Evolutionary conservation across 2,888 invertebrate species (phyloP).

Genomic region (Agonopterix subpropinquella): DNA sequence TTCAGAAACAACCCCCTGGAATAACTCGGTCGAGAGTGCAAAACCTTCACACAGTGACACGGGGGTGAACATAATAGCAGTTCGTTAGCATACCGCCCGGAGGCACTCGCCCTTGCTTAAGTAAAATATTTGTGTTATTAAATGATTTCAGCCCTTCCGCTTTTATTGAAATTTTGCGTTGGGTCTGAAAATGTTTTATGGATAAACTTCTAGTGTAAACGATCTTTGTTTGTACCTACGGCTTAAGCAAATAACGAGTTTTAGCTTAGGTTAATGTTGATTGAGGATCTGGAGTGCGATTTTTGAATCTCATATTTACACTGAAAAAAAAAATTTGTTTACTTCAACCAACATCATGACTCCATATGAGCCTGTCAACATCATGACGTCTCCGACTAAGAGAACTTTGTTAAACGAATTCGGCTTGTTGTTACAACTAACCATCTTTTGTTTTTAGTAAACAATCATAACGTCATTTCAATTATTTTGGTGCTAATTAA

Average conservation of each 20-base stretch:
- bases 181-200: background rate
- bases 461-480: too few relatives aligned
- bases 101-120: constrained; percentile 42
- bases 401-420: too few relatives aligned
- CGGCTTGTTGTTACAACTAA: too few relatives aligned
- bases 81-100: constrained; percentile 63
- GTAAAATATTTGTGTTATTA: constrained; percentile 62
- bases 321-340: too few relatives aligned
- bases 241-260: background rate
- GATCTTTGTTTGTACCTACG: background rate
- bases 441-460: too few relatives aligned
- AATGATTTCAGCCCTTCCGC: constrained; percentile 41
- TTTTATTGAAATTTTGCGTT: constrained; percentile 12
- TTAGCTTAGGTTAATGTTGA: background rate
- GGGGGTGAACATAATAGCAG: constrained; percentile 64
- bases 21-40: constrained; percentile 70
- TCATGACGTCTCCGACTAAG: too few relatives aligned
- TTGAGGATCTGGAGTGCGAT: background rate
- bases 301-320: too few relatives aligned
- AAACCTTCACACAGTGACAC: constrained; percentile 74
- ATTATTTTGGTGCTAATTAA: too few relatives aligned
- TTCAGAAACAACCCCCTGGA: constrained; percentile 58
- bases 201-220: background rate
- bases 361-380: too few relatives aligned
- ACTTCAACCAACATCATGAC: too few relatives aligned